Percentiles rank a stretch among this genome's conserved stretches.
These are phyloP conservation scores for Drosophila sp. DNA, from an alignment of 1,140 invertebrate species.

Conservation along the genomic window DNA sequence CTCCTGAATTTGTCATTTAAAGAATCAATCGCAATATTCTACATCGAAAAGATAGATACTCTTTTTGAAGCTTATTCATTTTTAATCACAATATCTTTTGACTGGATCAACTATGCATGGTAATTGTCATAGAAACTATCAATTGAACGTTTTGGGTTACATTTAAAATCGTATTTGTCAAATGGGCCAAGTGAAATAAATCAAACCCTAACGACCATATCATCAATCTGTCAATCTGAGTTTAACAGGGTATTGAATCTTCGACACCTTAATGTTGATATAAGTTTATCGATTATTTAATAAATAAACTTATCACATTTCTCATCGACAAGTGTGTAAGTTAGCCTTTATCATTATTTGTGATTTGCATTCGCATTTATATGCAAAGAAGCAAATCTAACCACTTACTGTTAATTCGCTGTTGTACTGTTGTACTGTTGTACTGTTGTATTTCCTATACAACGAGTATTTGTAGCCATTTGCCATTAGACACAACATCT, in stretches of 20 bases:
- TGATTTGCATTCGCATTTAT: slow-evolving; percentile 39
- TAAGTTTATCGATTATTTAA: neutral
- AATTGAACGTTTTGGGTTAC: too few relatives aligned
- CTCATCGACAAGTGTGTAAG: neutral
- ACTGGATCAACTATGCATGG: too few relatives aligned
- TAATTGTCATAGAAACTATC: too few relatives aligned
- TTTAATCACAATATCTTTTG: too few relatives aligned
- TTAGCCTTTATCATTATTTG: slow-evolving; percentile 4
- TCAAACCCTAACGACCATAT: neutral
- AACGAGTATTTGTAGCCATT: slow-evolving; percentile 17
- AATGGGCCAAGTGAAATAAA: too few relatives aligned
- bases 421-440: too few relatives aligned
- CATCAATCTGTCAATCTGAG: neutral
- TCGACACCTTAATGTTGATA: neutral
- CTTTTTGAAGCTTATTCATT: too few relatives aligned
- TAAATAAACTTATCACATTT: slow-evolving; percentile 14
- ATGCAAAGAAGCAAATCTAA: slow-evolving; percentile 11
- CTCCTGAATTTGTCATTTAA: too few relatives aligned
- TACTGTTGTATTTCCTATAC: slow-evolving; percentile 26
- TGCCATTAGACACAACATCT: slow-evolving; percentile 49
- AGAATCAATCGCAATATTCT: too few relatives aligned
- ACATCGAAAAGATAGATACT: too few relatives aligned
- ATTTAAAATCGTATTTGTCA: too few relatives aligned
- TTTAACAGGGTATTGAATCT: neutral
- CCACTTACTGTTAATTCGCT: slow-evolving; percentile 43